Conservation (phyloP, 2,113 vertebrate genomes). For the Siniperca chuatsi region DNA sequence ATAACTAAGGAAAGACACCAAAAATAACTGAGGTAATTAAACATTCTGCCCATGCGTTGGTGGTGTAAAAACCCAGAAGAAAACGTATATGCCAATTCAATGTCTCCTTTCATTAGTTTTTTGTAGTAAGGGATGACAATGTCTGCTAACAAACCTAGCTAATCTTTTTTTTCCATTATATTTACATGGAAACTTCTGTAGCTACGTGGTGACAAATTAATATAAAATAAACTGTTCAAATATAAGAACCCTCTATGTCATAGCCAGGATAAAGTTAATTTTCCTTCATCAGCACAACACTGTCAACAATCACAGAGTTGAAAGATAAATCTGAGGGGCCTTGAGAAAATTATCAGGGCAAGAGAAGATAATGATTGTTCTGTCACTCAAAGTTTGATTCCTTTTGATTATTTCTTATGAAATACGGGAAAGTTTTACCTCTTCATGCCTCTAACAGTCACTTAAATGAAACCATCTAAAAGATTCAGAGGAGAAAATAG, state of each 20-base stretch:
- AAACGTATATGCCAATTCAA: not conserved
- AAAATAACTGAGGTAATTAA: conserved; percentile 33
- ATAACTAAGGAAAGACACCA: not conserved
- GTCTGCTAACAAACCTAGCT: not conserved
- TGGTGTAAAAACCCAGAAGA: conserved; percentile 25
- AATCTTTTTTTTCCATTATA: not conserved
- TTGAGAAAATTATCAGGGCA: not conserved
- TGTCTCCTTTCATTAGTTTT: not conserved
- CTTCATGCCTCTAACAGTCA: not conserved
- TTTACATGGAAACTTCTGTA: not conserved
- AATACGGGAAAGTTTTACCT: not conserved
- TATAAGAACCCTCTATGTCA: not conserved
- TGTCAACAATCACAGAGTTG: not conserved
- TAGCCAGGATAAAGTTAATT: not conserved
- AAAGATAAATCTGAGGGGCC: no score
- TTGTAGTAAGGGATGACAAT: not conserved
- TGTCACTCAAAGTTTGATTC: not conserved
- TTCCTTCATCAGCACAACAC: conserved; percentile 1
- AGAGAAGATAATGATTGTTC: not conserved
- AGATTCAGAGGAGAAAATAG: not conserved
- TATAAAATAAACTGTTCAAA: not conserved
- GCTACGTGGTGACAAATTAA: not conserved
- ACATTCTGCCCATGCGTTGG: not conserved
- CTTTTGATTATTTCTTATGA: not conserved
- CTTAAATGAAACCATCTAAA: not conserved